Evolutionary conservation across 2,888 invertebrate species (phyloP).

Genomic region (Chelonus formosanus): DNA sequence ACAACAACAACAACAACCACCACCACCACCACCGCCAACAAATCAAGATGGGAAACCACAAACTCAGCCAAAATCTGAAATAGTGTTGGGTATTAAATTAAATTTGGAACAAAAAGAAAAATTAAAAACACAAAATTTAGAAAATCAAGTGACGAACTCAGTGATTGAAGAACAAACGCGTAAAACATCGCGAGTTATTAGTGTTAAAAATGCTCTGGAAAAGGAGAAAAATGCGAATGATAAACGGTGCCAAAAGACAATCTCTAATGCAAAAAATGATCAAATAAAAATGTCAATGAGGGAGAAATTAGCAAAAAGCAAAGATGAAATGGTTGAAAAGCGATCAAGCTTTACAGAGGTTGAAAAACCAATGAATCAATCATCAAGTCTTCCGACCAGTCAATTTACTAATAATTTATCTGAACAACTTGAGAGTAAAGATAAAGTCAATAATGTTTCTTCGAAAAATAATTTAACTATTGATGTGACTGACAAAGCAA

Average conservation of each 20-base stretch:
- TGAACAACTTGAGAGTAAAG: conserved; percentile 40
- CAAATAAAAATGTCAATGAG: conserved; percentile 55
- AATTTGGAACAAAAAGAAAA: conserved; percentile 46
- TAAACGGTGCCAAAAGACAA: conserved; percentile 49
- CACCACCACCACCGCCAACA: background rate
- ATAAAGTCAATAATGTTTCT: conserved; percentile 37
- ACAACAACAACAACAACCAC: conserved; percentile 30
- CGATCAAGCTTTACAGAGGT: conserved; percentile 53
- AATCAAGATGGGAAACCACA: conserved; percentile 33
- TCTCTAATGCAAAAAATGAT: conserved; percentile 58
- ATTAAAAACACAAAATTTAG: conserved; percentile 15
- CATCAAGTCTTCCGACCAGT: conserved; percentile 36
- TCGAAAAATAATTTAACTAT: conserved; percentile 36
- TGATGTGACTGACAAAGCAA: conserved; percentile 37
- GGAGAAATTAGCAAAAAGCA: conserved; percentile 55
- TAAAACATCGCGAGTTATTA: conserved; percentile 35
- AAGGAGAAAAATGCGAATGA: conserved; percentile 45
- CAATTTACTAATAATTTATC: conserved; percentile 40
- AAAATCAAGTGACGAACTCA: conserved; percentile 45
- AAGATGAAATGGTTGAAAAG: conserved; percentile 54
- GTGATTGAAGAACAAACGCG: conserved; percentile 42
- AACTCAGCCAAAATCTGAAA: conserved; percentile 38
- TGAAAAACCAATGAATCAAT: conserved; percentile 46
- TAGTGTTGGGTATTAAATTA: conserved; percentile 32
- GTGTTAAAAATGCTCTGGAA: conserved; percentile 46